Evolutionary conservation across 2,888 invertebrate genomes (phyloP), one percentile per base, ranked within the genome.

Genomic region (Dasysyrphus tricinctus): DNA sequence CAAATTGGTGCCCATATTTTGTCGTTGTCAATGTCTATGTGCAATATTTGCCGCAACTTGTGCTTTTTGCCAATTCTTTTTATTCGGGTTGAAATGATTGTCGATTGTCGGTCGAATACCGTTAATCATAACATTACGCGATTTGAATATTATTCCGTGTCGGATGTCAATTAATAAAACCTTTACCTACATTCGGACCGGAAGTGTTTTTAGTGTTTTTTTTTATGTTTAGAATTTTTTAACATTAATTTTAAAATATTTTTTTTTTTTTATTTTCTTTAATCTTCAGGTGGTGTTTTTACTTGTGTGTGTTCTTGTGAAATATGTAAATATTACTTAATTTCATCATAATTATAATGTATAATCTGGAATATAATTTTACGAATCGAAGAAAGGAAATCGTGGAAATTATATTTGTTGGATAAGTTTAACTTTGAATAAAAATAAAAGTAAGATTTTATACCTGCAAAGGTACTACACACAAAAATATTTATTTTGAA

Each of bases 1-100:
- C 69, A 69, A 69, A 24, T 37, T 44, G 11, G 59, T 49, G 32
- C 37, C 63, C 29, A 29, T 51, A 19, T 16, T 39, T 67, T 16
- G 29, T 42, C 16, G 44, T 65, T 57, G 63, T 65, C 16, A 19
- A 63, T 42, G 42, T 19, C 44, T 65, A 47, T 47, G 70, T 80
- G 72, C 37, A 72, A 73, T 77, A 69, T 77, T 75, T 84, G 73
- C 84, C 84, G 76, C 76, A 76, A 84, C 76, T 72, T 76, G 54
- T 76, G 76, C 44, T 75, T 72, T 67, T 39, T 51, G 42, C 70
- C 12, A 80, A 49, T 69, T 56, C 51, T 54, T 29, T 74, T 56
- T 7, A 56, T 69, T 75, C 70, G 83, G 70, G 16, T 70, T 32
- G 69, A 69, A 69, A 70, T 39, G 24, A n/a, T n/a, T 24, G 24